phyloP scores from a whole-genome alignment of 2,113 vertebrate genomes.

The Larimichthys polyactis region DNA sequence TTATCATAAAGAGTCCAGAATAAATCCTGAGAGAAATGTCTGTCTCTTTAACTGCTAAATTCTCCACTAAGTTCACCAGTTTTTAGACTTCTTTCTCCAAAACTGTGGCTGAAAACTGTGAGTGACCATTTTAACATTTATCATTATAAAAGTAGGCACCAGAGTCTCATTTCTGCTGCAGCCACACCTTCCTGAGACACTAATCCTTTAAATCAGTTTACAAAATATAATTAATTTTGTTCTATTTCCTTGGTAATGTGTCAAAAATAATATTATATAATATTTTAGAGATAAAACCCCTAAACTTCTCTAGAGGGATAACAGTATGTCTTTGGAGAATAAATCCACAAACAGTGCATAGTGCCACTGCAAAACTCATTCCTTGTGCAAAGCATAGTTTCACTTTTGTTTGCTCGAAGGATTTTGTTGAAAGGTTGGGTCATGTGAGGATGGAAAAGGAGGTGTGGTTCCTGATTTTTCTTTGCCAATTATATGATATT shows the following conservation, averaged over 20 bases:
- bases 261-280: not conserved
- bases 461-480: not conserved
- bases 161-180: not conserved
- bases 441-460: not conserved
- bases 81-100: too few relatives aligned
- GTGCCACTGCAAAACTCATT: not conserved
- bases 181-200: not conserved
- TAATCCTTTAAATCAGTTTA: not conserved
- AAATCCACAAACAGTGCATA: not conserved
- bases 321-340: slow-evolving; percentile 5
- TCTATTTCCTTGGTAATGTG: not conserved
- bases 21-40: too few relatives aligned
- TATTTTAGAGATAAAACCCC: not conserved
- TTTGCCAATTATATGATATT: not conserved
- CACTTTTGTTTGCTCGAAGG: not conserved
- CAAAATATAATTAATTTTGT: not conserved
- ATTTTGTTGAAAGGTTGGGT: not conserved
- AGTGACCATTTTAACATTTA: too few relatives aligned
- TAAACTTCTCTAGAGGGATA: not conserved
- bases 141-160: not conserved
- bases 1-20: too few relatives aligned
- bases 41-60: too few relatives aligned
- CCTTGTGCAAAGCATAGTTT: not conserved
- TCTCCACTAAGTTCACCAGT: too few relatives aligned
- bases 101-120: too few relatives aligned